Conservation (phyloP, 2,113 vertebrate genomes). For the Gambusia affinis region DNA sequence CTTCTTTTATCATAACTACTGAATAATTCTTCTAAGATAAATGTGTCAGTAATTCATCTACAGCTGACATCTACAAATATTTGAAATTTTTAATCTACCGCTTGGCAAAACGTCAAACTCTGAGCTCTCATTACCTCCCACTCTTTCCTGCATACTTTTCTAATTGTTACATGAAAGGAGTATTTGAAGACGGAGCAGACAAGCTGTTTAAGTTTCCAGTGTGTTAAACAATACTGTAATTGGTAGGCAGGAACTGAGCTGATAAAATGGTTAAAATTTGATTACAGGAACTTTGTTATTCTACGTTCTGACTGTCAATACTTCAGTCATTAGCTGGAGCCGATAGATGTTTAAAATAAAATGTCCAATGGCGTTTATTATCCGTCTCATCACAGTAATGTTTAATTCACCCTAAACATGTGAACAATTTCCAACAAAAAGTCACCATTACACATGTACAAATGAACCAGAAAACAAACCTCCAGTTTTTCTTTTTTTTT, state of each 20-base stretch:
- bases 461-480: slow-evolving; percentile 16
- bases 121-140: background rate
- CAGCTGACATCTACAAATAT: background rate
- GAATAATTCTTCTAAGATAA: background rate
- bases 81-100: background rate
- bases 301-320: slow-evolving; percentile 13
- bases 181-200: slow-evolving; percentile 16
- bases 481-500: background rate
- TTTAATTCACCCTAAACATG: no score
- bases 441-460: no score
- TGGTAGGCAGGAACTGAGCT: slow-evolving; percentile 15
- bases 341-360: background rate
- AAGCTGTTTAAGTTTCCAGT: slow-evolving; percentile 6
- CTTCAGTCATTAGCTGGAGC: slow-evolving; percentile 9
- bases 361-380: background rate
- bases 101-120: slow-evolving; percentile 3
- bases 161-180: background rate
- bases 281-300: slow-evolving; percentile 19
- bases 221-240: slow-evolving; percentile 24
- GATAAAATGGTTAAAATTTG: slow-evolving; percentile 7
- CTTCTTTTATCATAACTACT: background rate
- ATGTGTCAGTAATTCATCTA: background rate
- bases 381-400: background rate
- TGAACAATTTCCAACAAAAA: no score
- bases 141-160: background rate